Base-by-base conservation (phyloP, 1,140 invertebrate species). In the Lerema accius region DNA sequence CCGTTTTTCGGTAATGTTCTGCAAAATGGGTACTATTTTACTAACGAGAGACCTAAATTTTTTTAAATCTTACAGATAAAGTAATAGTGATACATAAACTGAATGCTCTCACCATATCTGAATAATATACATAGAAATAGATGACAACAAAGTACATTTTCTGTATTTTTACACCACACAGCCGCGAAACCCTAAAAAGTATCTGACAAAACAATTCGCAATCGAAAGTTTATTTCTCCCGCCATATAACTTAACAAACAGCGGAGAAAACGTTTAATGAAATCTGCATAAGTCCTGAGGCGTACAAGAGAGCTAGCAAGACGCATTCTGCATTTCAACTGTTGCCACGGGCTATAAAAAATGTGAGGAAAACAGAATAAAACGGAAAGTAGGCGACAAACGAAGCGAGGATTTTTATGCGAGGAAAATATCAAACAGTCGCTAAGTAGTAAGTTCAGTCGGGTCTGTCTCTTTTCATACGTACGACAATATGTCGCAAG, bases 311-410 rank as follows among this genome's bases (percentile, higher is more conserved):
- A 81, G 72, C 73, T 64, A 61, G 67, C 26, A 79, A 80, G 84
- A 82, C 76, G 81, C 75, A 84, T 82, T 78, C 76, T 83, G 79
- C 79, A 84, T 84, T 84, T 78, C 69, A 82, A 73, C 74, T 60
- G 65, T 67, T 73, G 56, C 61, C 48, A 50, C 28, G 49, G 64
- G 59, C 53, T 60, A 55, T 58, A 67, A 67, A 68, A 67, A 63
- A 76, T 73, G 72, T 64, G 64, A 58, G 50, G 50, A 46, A 39
- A 77, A 77, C 73, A 78, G 75, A 78, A 74, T 51, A 79, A 84
- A 76, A 75, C 69, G 73, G 76, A 80, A 73, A 66, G 50, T 66
- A 48, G 67, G 64, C 71, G 76, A 76, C 75, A 80, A 80, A 76
- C 74, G 77, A 71, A 65, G 67, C 76, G 70, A 65, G 65, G 66